Evolutionary conservation across 1,140 invertebrate species (phyloP), one percentile per base, ranked within the genome.

Genomic region (Atta texana): DNA sequence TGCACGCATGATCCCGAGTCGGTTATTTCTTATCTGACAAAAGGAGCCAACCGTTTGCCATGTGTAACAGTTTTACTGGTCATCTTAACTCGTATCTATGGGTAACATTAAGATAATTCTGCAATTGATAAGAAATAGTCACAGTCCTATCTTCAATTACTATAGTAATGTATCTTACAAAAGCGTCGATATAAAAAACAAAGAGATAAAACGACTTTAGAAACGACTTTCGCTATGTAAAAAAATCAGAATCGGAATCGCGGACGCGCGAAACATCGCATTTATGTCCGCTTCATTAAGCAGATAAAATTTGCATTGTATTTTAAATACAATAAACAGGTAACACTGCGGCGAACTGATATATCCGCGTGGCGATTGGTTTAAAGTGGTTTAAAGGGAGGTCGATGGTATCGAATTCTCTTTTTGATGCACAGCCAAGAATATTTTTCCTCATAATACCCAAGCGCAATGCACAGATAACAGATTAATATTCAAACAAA

Each of bases 401-500:
- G 80, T 72, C 80, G 80, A 84, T 84, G 59, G 80, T 84, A 84
- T 84, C 80, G 69, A 84, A 84, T 84, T 84, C 80, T 84, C 80
- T 84, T 84, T 84, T 84, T 84, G 80, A 84, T 84, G 55, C 80
- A 75, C 69, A 57, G 80, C 80, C 21, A 77, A 75, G 84, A 86
- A 89, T 85, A 78, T 85, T 87, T 90, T 90, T 69, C 55, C 53
- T 87, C 21, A 57, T 55, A 72, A 71, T 77, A 64, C 24, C 78
- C 72, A 63, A 49, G 71, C 53, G 71, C 74, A 69, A 61, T 69
- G 76, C 71, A 61, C 55, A 44, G 82, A 85, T 66, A 82, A 75
- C 61, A 61, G 89, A 91, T 91, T 91, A 91, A 91, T 91, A 91
- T 91, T 91, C 89, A 90, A 90, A 91, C 89, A 91, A 91, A 91